These are phyloP conservation scores for Lepus oiostolus DNA, from an alignment of 2,797 vertebrate species.

Conservation along the genomic window DNA sequence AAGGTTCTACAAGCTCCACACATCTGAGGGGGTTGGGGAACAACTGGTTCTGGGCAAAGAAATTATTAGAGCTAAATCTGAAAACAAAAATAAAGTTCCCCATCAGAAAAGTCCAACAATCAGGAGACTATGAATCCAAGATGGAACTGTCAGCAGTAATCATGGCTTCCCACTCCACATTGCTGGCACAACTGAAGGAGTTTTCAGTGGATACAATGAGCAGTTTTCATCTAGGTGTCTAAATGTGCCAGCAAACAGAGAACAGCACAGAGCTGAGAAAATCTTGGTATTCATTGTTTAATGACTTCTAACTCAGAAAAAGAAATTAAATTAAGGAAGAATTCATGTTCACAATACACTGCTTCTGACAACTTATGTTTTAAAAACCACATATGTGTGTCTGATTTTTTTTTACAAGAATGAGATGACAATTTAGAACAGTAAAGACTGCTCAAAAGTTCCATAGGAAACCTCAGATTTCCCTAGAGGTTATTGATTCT, in stretches of 20 bases:
- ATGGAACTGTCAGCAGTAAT: not conserved
- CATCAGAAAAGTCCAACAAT: conserved; percentile 52
- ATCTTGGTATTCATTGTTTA: not conserved
- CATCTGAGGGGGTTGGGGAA: not conserved
- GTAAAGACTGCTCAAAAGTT: not conserved
- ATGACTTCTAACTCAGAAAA: conserved; percentile 30
- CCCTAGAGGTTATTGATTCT: not conserved
- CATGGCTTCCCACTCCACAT: not conserved
- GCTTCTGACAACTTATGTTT: not conserved
- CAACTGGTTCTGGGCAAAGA: conserved; percentile 65
- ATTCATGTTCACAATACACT: not conserved
- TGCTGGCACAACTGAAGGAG: not conserved
- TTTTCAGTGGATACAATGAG: conserved; percentile 1
- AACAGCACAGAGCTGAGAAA: not conserved
- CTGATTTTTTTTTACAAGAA: not conserved
- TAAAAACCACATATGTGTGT: not conserved
- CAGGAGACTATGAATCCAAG: not conserved
- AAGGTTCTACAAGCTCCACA: no score
- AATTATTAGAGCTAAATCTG: conserved; percentile 59
- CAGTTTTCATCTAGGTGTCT: not conserved
- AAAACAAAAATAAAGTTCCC: conserved; percentile 71
- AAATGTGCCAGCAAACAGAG: not conserved
- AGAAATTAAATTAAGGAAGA: not conserved
- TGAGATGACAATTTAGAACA: not conserved
- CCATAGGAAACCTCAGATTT: not conserved